Conservation (phyloP, 2,797 vertebrate species). For the Tarsius wallacei region DNA sequence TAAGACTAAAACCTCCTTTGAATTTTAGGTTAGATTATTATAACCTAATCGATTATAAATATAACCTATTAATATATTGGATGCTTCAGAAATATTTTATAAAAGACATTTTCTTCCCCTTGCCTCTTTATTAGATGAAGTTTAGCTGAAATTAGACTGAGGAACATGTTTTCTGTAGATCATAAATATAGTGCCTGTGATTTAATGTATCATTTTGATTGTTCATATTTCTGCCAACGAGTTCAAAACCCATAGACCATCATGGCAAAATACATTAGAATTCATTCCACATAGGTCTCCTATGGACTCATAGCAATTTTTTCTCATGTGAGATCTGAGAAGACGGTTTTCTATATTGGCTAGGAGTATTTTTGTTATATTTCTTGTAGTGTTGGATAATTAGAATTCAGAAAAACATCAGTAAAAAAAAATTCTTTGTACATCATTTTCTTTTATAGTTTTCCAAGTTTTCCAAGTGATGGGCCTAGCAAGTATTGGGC, state of each 20-base stretch:
- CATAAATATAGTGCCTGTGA: conserved; percentile 1
- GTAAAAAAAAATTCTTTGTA: neutral
- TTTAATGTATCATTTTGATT: neutral
- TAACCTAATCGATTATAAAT: neutral
- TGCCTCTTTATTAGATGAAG: conserved; percentile 13
- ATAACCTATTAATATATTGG: neutral
- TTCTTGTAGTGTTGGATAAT: neutral
- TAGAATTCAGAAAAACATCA: neutral
- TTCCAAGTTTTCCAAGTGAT: neutral
- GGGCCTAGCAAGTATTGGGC: neutral
- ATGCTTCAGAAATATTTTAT: neutral
- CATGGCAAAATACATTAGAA: neutral
- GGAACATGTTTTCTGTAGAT: neutral
- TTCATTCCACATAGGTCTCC: neutral
- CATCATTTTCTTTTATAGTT: conserved; percentile 1
- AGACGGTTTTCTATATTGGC: neutral
- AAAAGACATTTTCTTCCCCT: conserved; percentile 2
- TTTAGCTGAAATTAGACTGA: neutral
- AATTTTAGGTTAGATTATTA: neutral
- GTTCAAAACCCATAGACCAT: neutral
- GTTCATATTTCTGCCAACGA: neutral
- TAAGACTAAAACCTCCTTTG: neutral
- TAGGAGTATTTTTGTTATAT: conserved; percentile 15
- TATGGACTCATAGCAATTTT: neutral
- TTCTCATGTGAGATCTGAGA: neutral